phyloP scores from a whole-genome alignment of 2,888 invertebrate species.

The Leptopilina syphax region DNA sequence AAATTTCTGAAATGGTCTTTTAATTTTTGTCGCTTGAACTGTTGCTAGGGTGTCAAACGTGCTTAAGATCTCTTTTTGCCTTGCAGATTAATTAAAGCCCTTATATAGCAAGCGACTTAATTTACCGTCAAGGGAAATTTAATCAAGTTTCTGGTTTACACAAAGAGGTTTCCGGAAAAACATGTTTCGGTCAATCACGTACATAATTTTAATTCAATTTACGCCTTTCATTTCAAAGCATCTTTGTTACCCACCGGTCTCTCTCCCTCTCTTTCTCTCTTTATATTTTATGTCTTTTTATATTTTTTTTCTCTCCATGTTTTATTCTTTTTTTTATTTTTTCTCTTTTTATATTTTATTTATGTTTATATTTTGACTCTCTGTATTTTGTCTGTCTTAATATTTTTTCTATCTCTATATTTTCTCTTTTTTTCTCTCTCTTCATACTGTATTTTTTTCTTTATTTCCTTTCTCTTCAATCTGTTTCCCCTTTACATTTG shows the following conservation, averaged over 20 bases:
- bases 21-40: slow-evolving; percentile 9
- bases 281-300: no score
- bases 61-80: background rate
- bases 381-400: no score
- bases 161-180: slow-evolving; percentile 1
- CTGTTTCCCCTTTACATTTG: no score
- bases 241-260: no score
- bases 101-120: background rate
- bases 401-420: no score
- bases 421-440: no score
- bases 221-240: background rate
- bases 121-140: slow-evolving; percentile 19
- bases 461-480: no score
- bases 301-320: no score
- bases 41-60: background rate
- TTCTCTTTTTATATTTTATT: no score
- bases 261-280: no score
- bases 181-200: slow-evolving; percentile 1
- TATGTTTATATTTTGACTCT: background rate
- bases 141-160: slow-evolving; percentile 18
- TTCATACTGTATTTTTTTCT: no score
- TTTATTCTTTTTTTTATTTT: no score
- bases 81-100: slow-evolving; percentile 18
- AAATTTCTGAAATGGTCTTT: slow-evolving; percentile 7
- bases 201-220: slow-evolving; percentile 14